Base-by-base conservation (phyloP, 92 coral and sea anemone species). In the Epizoanthus ramosus region DNA sequence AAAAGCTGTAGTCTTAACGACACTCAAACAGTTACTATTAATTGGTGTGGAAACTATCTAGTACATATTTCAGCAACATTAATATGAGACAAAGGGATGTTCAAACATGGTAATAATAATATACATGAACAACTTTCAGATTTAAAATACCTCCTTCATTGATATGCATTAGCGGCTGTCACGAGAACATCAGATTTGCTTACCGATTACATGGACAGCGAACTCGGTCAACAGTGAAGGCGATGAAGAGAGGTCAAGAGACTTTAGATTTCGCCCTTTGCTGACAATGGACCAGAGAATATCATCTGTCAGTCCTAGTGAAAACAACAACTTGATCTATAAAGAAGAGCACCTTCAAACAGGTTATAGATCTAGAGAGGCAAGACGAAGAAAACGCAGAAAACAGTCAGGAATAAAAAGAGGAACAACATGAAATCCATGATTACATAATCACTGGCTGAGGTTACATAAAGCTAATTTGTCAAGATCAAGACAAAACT, bases 251-350 rank as follows among this genome's bases (percentile, higher is more conserved):
- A 96, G 85, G 57, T 96, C 99, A 31, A 96, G 90, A 50, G 99
- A 96, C 22, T 64, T 83, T 3, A 96, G 88, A 80, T 84, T 92
- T 56, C 83, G 90, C 24, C 99, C 94, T 85, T 92, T 85, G 70
- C 85, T 89, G 21, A 96, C 84, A 54, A 96, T 87, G 58, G 93
- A 91, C 87, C 93, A 85, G 25, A 96, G 89, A 83, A 96, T 88
- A 61, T 91, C 94, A 83, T 96, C 99, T 88, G 97, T 94, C 25
- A 96, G 92, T 24, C 98, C 98, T 95, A 73, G 76, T 67, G 57
- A 70, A 63, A 67, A 73, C 8, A 63, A 13, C 12, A 9, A 12
- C 14, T 37, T 57, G 50, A 31, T 31, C 47, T n/a, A 47, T 10
- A 7, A 47, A 8, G 14, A 47, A 47, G 8, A 47, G 13, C 18